A percentile compares a stretch with the other conserved stretches of the same genome.
These are phyloP conservation scores for Homarus americanus DNA, from an alignment of 1,140 invertebrate species.

Conservation along the genomic window DNA sequence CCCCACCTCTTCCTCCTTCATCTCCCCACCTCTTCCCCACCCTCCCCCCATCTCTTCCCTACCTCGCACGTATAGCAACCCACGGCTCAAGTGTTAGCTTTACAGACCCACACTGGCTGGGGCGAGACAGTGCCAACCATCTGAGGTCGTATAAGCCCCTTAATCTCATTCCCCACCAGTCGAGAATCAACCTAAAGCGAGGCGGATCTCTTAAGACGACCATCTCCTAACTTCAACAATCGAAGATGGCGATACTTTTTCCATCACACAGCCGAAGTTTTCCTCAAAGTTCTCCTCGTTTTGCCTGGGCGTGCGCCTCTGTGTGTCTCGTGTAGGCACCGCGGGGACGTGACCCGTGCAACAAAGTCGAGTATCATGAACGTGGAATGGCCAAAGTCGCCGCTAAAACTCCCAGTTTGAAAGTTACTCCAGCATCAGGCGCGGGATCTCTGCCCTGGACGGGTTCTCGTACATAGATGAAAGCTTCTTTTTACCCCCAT, in stretches of 20 bases:
- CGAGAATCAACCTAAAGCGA: neutral
- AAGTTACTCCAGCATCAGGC: slow-evolving; percentile 39
- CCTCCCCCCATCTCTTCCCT: no score
- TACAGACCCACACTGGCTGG: neutral
- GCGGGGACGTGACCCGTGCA: slow-evolving; percentile 12
- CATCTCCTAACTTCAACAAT: slow-evolving; percentile 13
- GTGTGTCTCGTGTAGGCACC: neutral
- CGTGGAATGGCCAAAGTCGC: slow-evolving; percentile 25
- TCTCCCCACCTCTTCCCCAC: no score
- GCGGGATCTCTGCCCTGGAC: neutral
- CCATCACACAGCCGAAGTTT: slow-evolving; percentile 20
- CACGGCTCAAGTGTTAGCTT: neutral
- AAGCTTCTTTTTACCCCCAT: neutral
- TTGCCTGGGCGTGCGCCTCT: neutral
- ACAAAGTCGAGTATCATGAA: slow-evolving; percentile 31
- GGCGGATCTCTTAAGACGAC: neutral
- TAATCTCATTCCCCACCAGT: neutral
- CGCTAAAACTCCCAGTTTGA: slow-evolving; percentile 27
- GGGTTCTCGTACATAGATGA: neutral
- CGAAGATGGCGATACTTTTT: slow-evolving; percentile 39
- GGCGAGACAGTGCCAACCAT: neutral
- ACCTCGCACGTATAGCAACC: neutral
- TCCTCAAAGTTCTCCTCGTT: slow-evolving; percentile 36
- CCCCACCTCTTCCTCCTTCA: no score
- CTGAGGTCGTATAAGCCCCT: neutral